Conservation (phyloP, 2,113 vertebrate genomes). For the Willisornis vidua region DNA sequence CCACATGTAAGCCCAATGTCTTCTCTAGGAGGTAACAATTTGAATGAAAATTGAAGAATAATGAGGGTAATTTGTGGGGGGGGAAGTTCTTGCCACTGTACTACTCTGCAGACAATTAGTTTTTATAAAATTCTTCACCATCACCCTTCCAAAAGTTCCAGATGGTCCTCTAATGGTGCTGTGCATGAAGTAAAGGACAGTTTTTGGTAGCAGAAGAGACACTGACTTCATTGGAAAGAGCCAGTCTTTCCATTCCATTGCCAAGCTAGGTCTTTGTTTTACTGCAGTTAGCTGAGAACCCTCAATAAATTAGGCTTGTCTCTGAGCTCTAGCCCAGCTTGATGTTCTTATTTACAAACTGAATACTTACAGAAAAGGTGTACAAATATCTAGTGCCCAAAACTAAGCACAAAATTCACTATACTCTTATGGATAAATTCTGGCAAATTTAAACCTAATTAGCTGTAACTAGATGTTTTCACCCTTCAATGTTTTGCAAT, state of each 20-base stretch:
- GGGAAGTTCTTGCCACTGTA: not conserved
- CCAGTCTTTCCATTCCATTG: not conserved
- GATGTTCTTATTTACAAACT: not conserved
- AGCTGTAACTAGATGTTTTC: not conserved
- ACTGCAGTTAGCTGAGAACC: not conserved
- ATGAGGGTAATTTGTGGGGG: not conserved
- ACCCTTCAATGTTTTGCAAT: not conserved
- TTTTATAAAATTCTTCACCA: not conserved
- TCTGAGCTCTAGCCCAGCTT: not conserved
- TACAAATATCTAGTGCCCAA: not conserved
- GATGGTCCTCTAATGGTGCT: not conserved
- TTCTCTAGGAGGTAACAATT: not conserved
- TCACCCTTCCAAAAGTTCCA: not conserved
- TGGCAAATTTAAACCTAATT: not conserved
- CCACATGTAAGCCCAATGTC: not conserved
- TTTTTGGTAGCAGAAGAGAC: not conserved
- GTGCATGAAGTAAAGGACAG: fast-evolving
- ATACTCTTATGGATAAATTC: not conserved
- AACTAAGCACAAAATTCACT: not conserved
- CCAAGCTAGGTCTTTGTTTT: not conserved
- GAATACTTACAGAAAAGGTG: not conserved
- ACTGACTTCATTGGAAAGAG: not conserved
- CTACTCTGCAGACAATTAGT: not conserved
- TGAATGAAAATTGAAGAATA: not conserved
- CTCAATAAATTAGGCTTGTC: not conserved